Conservation (phyloP, 2,888 invertebrate species). For the Polydrusus cervinus region DNA sequence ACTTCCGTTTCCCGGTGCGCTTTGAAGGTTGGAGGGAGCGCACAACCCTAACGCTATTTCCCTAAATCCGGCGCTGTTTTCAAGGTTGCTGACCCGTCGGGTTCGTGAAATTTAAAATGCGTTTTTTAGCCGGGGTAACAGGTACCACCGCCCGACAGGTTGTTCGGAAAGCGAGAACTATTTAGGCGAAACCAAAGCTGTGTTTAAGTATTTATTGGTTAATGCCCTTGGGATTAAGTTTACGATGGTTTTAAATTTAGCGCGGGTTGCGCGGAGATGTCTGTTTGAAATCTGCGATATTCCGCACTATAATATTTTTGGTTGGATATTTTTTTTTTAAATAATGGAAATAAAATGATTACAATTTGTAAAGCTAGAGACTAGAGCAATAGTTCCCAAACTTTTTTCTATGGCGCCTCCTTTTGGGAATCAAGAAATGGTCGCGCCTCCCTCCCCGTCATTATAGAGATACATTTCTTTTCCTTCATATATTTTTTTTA, state of each 20-base stretch:
- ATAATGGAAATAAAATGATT: too few relatives aligned
- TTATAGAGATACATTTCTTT: too few relatives aligned
- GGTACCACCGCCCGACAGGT: conserved; percentile 45
- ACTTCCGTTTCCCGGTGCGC: too few relatives aligned
- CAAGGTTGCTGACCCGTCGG: conserved; percentile 50
- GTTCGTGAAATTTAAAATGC: conserved; percentile 45
- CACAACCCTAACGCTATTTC: too few relatives aligned
- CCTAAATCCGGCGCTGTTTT: conserved; percentile 14
- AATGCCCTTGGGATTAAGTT: conserved; percentile 28
- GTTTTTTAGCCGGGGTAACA: conserved; percentile 48
- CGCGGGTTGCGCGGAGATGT: background rate
- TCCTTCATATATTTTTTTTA: too few relatives aligned
- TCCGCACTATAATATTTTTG: background rate
- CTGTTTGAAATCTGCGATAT: background rate
- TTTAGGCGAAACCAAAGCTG: conserved; percentile 40
- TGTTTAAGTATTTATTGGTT: conserved; percentile 36
- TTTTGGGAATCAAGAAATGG: too few relatives aligned
- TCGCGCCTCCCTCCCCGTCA: too few relatives aligned
- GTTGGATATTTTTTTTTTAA: too few relatives aligned
- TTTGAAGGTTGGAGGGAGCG: too few relatives aligned
- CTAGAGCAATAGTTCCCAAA: too few relatives aligned
- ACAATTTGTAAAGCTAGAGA: too few relatives aligned
- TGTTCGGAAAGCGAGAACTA: conserved; percentile 48
- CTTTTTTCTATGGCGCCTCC: too few relatives aligned
- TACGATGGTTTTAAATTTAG: conserved; percentile 29